Evolutionary conservation across 2,113 vertebrate genomes (phyloP).

Genomic region (Microtus ochrogaster): DNA sequence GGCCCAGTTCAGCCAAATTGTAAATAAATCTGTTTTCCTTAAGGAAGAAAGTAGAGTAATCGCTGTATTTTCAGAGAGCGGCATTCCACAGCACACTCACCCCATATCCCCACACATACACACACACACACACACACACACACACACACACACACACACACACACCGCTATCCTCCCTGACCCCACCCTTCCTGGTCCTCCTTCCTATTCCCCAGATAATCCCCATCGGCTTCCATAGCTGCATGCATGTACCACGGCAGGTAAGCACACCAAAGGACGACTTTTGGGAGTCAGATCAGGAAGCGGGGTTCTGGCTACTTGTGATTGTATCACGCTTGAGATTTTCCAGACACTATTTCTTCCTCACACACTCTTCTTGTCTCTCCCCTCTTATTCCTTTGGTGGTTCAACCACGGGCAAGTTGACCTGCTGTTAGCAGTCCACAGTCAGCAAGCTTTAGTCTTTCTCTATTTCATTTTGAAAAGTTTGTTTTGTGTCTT

Average conservation of each 20-base stretch:
- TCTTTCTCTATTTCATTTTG: background rate
- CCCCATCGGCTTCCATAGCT: background rate
- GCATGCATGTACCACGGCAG: accelerated
- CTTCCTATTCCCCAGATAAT: too few relatives aligned
- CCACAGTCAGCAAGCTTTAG: background rate
- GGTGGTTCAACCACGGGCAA: background rate
- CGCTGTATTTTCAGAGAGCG: background rate
- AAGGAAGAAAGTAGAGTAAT: background rate
- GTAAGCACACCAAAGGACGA: background rate
- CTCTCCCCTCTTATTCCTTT: background rate
- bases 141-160: too few relatives aligned
- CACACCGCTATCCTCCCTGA: background rate
- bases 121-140: too few relatives aligned
- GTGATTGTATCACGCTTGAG: background rate
- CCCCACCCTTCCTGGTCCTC: background rate
- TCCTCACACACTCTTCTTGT: background rate
- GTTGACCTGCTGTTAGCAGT: too few relatives aligned
- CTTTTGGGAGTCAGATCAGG: background rate
- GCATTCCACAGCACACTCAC: background rate
- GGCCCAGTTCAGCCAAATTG: background rate
- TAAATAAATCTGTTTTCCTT: background rate
- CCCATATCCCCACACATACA: background rate
- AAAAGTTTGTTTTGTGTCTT: background rate
- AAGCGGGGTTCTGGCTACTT: background rate
- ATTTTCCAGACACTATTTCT: background rate